Percentiles rank a stretch among this genome's conserved stretches.
These are phyloP conservation scores for Phocides pigmalion DNA, from an alignment of 1,140 invertebrate genomes.

Conservation along the genomic window DNA sequence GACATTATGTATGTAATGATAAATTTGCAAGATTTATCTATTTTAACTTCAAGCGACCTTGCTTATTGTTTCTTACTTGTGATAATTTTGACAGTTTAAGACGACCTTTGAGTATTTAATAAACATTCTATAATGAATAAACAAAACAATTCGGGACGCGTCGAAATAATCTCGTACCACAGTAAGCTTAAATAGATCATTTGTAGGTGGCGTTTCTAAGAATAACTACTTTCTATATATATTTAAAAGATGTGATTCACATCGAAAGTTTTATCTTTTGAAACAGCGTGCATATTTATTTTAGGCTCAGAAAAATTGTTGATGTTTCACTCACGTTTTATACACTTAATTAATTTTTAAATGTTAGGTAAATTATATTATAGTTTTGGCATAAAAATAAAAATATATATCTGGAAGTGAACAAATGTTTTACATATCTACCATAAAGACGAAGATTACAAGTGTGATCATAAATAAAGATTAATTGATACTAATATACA, in stretches of 20 bases:
- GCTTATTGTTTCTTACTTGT: too few species aligned
- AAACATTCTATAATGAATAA: background rate
- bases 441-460: background rate
- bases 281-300: background rate
- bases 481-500: background rate
- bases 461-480: background rate
- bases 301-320: too few species aligned
- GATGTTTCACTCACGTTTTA: too few species aligned
- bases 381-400: too few species aligned
- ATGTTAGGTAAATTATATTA: too few species aligned
- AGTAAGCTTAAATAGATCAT: constrained; percentile 59
- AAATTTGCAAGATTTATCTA: too few species aligned
- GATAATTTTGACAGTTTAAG: too few species aligned
- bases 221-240: constrained; percentile 50
- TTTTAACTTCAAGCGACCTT: too few species aligned
- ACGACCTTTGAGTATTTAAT: background rate
- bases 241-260: constrained; percentile 13
- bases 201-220: constrained; percentile 65
- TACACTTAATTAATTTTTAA: too few species aligned
- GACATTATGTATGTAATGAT: too few species aligned
- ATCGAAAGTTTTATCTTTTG: background rate
- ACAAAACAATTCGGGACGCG: background rate
- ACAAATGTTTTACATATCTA: too few species aligned
- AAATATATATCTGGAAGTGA: too few species aligned
- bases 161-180: constrained; percentile 33